A percentile compares a stretch with the other conserved stretches of the same genome.
Conservation (phyloP, 1,140 invertebrate genomes). For the Drosophila littoralis region DNA sequence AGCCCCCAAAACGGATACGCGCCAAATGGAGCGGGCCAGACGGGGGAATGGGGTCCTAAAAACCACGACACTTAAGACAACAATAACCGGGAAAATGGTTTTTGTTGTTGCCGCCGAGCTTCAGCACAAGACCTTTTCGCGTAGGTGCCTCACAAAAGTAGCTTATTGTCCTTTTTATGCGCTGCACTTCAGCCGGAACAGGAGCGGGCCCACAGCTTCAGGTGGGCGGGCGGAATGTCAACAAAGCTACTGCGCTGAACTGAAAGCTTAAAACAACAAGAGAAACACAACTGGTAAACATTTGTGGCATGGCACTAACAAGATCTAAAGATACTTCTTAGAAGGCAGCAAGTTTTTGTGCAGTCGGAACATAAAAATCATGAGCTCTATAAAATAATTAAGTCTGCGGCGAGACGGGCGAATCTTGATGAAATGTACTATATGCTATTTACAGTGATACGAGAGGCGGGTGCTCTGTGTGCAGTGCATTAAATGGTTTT, state of each 20-base stretch:
- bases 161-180: constrained; percentile 81
- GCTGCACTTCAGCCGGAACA: constrained; percentile 58
- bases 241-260: constrained; percentile 59
- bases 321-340: constrained; percentile 35
- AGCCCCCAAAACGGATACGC: constrained; percentile 20
- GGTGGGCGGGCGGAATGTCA: constrained; percentile 57
- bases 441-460: constrained; percentile 42
- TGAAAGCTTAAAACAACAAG: constrained; percentile 55
- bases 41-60: constrained; percentile 33
- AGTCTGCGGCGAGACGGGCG: constrained; percentile 24
- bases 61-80: constrained; percentile 68
- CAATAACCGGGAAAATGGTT: constrained; percentile 71
- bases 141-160: constrained; percentile 66
- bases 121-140: constrained; percentile 58
- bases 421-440: constrained; percentile 40
- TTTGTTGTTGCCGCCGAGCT: constrained; percentile 20
- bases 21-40: neutral
- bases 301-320: constrained; percentile 34
- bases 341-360: constrained; percentile 12
- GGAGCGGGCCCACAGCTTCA: constrained; percentile 1
- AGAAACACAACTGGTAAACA: constrained; percentile 2
- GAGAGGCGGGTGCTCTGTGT: constrained; percentile 39
- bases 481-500: constrained; percentile 31
- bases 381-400: constrained; percentile 78
- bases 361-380: constrained; percentile 52